phyloP scores from a whole-genome alignment of 1,140 invertebrate species.

The Araneus ventricosus region DNA sequence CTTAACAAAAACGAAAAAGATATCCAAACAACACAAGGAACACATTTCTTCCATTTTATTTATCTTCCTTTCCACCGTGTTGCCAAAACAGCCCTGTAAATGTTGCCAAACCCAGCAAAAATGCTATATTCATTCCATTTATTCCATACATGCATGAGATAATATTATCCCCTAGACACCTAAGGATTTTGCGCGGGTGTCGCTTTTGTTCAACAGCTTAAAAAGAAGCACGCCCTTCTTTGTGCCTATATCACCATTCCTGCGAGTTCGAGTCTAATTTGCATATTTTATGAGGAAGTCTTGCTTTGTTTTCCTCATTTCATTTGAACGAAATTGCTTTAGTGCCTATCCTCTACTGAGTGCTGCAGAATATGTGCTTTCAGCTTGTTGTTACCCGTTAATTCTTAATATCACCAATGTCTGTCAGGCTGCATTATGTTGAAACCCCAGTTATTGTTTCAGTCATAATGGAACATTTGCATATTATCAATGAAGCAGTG shows the following conservation, averaged over 20 bases:
- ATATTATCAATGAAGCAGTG: neutral
- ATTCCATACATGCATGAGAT: neutral
- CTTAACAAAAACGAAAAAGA: neutral
- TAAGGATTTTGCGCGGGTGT: neutral
- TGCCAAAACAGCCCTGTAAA: neutral
- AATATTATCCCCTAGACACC: neutral
- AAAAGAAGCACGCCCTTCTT: conserved; percentile 18
- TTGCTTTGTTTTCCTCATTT: conserved; percentile 16
- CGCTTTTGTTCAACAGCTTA: neutral
- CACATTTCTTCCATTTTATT: neutral
- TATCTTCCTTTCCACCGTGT: neutral
- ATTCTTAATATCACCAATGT: conserved; percentile 3
- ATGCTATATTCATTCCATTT: neutral
- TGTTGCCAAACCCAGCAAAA: neutral
- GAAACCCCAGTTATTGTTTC: neutral
- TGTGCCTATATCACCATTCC: neutral
- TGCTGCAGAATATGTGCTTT: neutral
- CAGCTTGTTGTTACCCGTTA: neutral
- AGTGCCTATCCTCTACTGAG: neutral
- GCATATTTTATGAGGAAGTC: conserved; percentile 27
- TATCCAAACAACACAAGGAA: neutral
- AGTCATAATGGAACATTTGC: neutral
- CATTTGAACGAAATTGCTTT: neutral
- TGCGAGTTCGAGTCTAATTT: neutral
- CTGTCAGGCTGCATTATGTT: neutral